Evolutionary conservation across 1,140 invertebrate species (phyloP).

Genomic region (Drosophila carrolli): DNA sequence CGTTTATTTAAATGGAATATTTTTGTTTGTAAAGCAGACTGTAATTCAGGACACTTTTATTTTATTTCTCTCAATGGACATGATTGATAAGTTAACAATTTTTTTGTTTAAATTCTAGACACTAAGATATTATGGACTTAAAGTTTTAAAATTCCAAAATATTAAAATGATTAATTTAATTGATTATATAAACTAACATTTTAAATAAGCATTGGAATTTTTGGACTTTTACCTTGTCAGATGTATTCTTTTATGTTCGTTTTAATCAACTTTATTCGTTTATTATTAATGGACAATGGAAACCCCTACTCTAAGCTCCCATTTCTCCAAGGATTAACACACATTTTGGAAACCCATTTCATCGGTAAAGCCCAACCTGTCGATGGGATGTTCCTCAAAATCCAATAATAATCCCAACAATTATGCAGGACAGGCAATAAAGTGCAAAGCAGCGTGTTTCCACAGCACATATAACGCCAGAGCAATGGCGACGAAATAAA

Average conservation of each 20-base stretch:
- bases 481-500: slow-evolving; percentile 41
- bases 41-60: background rate
- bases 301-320: background rate
- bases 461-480: background rate
- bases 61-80: background rate
- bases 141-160: no score
- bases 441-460: slow-evolving; percentile 17
- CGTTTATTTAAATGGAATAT: no score
- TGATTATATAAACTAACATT: no score
- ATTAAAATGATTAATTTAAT: background rate
- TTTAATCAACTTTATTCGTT: background rate
- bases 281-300: background rate
- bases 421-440: slow-evolving; percentile 58
- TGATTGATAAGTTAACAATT: background rate
- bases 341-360: slow-evolving; percentile 2
- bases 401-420: slow-evolving; percentile 50
- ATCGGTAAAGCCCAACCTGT: background rate
- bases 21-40: no score
- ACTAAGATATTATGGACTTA: no score
- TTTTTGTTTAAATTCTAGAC: no score
- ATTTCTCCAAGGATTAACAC: slow-evolving; percentile 5
- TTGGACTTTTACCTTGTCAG: background rate
- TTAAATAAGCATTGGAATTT: no score
- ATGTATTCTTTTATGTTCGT: background rate
- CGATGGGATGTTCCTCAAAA: slow-evolving; percentile 30